Base-by-base conservation (phyloP, 2,888 invertebrate genomes). In the Cephonodes hylas region DNA sequence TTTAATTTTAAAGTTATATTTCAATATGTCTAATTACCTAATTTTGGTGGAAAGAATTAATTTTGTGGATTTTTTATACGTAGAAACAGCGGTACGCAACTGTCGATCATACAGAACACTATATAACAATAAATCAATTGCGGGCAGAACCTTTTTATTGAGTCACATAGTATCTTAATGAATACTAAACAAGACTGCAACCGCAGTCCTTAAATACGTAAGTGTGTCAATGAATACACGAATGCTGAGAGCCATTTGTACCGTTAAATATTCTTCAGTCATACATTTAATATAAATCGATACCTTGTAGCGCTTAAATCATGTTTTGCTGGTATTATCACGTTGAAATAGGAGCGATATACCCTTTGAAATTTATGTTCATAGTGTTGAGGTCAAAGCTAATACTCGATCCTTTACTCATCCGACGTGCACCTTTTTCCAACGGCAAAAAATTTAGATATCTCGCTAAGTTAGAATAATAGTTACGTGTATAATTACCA, bases 301-400 rank as follows among this genome's bases (percentile, higher is more conserved):
- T 10, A 8, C 5, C 31, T 18, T 31, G 18, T 31, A 31, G 10
- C 10, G 18, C 6, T 31, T 44, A 38, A 31, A 31, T 53, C 3
- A 31, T 53, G 10, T 18, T 53, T 10, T 31, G 15, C 27, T 18
- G 7, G 8, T 22, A 7, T 18, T 53, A 53, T 31, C 18, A 31
- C 18, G 18, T 48, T n/a, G 25, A 27, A 53, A 53, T 31, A 53
- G 31, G 15, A 4, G 7, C 53, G 31, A 45, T 48, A 27, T 4
- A 18, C 31, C 4, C 53, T 53, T 27, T 53, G 27, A 20, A 31
- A 53, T 53, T 27, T 31, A 53, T 53, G 15, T 8, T 31, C 79
- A 71, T 64, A 68, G 66, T 68, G 70, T 75, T 78, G 81, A 80
- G 75, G 80, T 73, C 77, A 79, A 84, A 83, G 81, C 86, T 77